Evolutionary conservation across 2,113 vertebrate genomes (phyloP).

Genomic region (Lota lota): DNA sequence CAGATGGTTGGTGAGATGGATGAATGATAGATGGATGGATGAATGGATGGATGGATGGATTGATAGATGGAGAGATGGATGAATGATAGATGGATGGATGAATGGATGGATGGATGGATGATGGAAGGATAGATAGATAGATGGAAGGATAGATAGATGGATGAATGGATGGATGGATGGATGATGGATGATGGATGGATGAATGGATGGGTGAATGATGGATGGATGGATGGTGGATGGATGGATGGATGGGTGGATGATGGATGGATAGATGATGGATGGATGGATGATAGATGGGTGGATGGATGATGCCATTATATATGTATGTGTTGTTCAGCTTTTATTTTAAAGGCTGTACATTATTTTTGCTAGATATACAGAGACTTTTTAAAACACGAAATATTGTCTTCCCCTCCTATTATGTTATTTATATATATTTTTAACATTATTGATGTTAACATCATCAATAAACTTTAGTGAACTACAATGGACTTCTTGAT

Average conservation of each 20-base stretch:
- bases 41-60: background rate
- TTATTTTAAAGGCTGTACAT: too few relatives aligned
- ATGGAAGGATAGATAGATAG: background rate
- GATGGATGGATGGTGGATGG: background rate
- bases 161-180: background rate
- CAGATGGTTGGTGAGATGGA: too few relatives aligned
- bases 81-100: background rate
- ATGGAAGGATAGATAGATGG: background rate
- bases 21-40: background rate
- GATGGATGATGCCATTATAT: background rate
- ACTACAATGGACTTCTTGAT: too few relatives aligned
- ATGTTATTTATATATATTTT: too few relatives aligned
- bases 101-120: background rate
- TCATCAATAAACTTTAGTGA: too few relatives aligned
- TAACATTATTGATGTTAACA: too few relatives aligned
- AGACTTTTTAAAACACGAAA: too few relatives aligned
- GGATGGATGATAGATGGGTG: background rate
- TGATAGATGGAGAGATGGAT: background rate
- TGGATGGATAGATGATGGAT: background rate
- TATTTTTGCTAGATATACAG: too few relatives aligned
- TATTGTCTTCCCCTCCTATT: too few relatives aligned
- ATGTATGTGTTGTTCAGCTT: too few relatives aligned
- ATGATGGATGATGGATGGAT: too few relatives aligned
- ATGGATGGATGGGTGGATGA: background rate
- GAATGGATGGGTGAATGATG: background rate